Base-by-base conservation (phyloP, 2,888 invertebrate species). In the Hirtodrosophila confusa region DNA sequence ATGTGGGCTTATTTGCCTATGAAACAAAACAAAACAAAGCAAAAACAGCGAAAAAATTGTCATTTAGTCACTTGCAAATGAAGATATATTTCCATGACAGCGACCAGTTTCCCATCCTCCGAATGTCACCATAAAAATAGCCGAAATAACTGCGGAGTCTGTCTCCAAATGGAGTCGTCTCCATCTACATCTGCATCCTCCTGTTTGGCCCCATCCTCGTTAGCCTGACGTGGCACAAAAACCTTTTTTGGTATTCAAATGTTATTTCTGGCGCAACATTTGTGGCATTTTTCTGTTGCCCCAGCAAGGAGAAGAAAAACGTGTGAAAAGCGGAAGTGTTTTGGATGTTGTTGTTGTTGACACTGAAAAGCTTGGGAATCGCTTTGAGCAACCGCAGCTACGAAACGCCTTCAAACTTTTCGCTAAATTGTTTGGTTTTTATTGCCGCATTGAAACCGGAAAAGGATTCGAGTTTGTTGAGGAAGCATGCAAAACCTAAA, bases 201-300 rank as follows among this genome's bases (percentile, higher is more conserved):
- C 11, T 39, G 11, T 35, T 47, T 55, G 44, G 40, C 17, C 40
- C 57, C 33, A 11, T 37, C 37, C 37, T 12, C n/a, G 80, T 84
- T 77, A 69, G 70, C 62, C 63, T 73, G 77, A 61, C 63, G 60
- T 37, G 63, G 61, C 80, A 66, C 53, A 76, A 84, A 79, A 82
- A 77, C 78, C 80, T 70, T 72, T 86, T 80, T 79, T 73, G 83
- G 80, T 64, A 80, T 86, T 83, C 80, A 80, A 75, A 83, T 80
- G 86, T 79, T 80, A 76, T 80, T 80, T 80, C 75, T 80, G 76
- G 86, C 66, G 77, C 73, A 73, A 66, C 84, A 73, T 80, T 84
- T 84, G 80, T 63, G 77, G 74, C 57, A 80, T 70, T 65, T 63
- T 63, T 56, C 40, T 43, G 36, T 12, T 48, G 40, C 50, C 37